Conservation (phyloP, 2,797 vertebrate species). For the Rallus crepitans region DNA sequence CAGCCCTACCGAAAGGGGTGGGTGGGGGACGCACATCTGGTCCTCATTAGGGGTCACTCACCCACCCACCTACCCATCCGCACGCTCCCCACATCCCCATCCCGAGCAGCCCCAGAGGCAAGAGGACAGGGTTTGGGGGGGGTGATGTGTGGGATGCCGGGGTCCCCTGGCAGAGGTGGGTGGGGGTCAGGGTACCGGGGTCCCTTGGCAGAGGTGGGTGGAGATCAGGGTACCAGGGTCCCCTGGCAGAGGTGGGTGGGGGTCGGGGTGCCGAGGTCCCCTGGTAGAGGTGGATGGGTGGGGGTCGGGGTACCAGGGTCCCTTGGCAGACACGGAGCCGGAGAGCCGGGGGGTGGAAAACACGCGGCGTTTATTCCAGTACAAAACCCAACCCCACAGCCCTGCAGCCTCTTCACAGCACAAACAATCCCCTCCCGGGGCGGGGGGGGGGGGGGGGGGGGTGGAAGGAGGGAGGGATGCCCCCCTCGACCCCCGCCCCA, state of each 20-base stretch:
- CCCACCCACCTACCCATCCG: not conserved
- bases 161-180: no score
- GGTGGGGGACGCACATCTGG: not conserved
- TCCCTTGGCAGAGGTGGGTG: no score
- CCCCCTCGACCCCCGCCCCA: not conserved
- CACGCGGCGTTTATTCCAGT: constrained; percentile 58
- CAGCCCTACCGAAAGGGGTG: not conserved
- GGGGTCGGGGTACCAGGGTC: no score
- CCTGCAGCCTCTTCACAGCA: constrained; percentile 34
- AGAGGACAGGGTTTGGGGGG: not conserved
- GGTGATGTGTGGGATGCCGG: not conserved
- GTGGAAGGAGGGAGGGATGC: not conserved
- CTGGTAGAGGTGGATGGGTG: not conserved
- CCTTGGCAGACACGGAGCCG: not conserved
- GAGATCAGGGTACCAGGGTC: not conserved
- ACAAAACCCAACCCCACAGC: constrained; percentile 39
- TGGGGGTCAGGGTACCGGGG: no score
- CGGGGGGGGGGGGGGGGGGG: not conserved
- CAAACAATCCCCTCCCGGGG: not conserved
- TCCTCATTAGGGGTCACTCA: not conserved
- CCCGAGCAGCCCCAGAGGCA: not conserved
- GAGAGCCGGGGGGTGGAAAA: constrained; percentile 33
- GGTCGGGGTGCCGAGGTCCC: not conserved
- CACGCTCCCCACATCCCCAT: not conserved
- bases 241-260: no score